Evolutionary conservation across 2,888 invertebrate species (phyloP).

Genomic region (Chaetogeoica ovagalla): DNA sequence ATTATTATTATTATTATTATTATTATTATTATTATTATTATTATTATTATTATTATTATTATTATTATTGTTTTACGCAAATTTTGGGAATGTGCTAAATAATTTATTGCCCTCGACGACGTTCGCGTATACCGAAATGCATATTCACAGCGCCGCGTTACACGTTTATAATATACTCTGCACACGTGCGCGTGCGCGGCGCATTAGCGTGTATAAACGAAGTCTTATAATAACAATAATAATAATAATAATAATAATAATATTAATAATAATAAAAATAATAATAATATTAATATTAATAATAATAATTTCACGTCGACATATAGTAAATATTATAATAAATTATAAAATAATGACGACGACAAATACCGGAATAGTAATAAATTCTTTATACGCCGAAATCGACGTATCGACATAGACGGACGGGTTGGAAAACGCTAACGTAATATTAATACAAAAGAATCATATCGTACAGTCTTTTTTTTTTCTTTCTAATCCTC

Average conservation of each 20-base stretch:
- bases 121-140: background rate
- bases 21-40: too few species aligned
- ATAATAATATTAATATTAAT: background rate
- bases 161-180: background rate
- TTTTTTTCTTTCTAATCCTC: background rate
- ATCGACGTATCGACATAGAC: background rate
- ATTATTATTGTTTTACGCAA: constrained; percentile 16
- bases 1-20: too few species aligned
- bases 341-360: too few species aligned
- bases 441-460: background rate
- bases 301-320: too few species aligned
- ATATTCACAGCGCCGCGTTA: background rate
- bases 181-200: background rate
- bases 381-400: too few species aligned
- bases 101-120: constrained; percentile 4
- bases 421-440: background rate
- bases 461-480: too few species aligned
- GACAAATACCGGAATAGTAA: too few species aligned
- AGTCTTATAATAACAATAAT: background rate
- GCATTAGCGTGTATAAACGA: too few species aligned
- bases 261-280: background rate
- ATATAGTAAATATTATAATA: too few species aligned
- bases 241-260: constrained; percentile 1
- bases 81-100: background rate
- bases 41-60: too few species aligned